Base-by-base conservation (phyloP, 2,888 invertebrate species). In the Andrena praecox region DNA sequence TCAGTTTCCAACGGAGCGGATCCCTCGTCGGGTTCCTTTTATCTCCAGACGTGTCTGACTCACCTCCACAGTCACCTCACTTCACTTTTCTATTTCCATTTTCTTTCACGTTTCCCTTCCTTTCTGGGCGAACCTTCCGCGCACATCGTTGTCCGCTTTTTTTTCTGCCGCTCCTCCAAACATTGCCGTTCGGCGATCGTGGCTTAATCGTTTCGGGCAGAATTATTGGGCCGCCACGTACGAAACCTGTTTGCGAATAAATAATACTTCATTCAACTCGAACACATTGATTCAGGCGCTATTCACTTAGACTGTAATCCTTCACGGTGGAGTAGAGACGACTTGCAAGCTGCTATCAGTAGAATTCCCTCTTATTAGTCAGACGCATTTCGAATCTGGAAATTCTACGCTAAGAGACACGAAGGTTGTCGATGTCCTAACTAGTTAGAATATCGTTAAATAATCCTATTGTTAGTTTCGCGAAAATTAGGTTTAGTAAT, bases 1-100 rank as follows among this genome's bases (percentile, higher is more conserved):
- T 84, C 73, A 60, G 84, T 84, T 85, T 85, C 77, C 75, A 85
- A 66, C 74, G 52, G 60, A 76, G 79, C 70, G 75, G 59, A 60
- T 85, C 69, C 31, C 72, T 72, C 68, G 69, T 63, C 77, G 64
- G 50, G 67, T 74, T 67, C 56, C 81, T 81, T 85, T 85, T 77
- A 85, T 85, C 81, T 77, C 48, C 27, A 64, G 52, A 73, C 80
- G 63, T 66, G 77, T 72, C 68, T 52, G 72, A 75, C 72, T 85
- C 68, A 20, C 63, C 50, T 77, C 52, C 35, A 52, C 68, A 48
- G 33, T 67, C 63, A 52, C 67, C 33, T 63, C 50, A 48, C 56
- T 63, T 80, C 33, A 35, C 31, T 50, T 62, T 80, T 56, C 64
- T 60, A 66, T 66, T 72, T 64, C 42, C 80, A 76, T 76, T 84